phyloP scores from a whole-genome alignment of 2,113 vertebrate species.

The Propithecus coquereli region DNA sequence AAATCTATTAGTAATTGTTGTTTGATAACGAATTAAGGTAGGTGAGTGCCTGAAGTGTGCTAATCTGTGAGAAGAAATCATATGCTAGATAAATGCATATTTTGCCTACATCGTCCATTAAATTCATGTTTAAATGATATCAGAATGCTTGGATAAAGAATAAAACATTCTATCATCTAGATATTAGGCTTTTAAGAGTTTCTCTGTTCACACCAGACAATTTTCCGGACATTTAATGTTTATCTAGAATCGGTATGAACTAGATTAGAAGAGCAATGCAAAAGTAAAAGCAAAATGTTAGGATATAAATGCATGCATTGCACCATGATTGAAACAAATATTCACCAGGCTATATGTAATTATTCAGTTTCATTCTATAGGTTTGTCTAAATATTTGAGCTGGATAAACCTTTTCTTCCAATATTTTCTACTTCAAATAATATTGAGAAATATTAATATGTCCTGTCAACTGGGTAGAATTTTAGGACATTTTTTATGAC shows the following conservation, averaged over 20 bases:
- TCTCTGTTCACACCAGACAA: background rate
- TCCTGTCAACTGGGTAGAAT: background rate
- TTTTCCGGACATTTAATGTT: background rate
- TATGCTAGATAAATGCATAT: background rate
- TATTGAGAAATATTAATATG: background rate
- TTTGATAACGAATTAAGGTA: background rate
- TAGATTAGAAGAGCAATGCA: background rate
- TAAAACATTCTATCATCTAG: background rate
- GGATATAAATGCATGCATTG: background rate
- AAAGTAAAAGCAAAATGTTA: background rate
- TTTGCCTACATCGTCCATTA: background rate
- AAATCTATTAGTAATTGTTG: background rate
- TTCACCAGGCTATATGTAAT: background rate
- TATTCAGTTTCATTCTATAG: background rate
- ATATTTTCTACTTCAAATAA: background rate
- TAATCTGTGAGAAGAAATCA: background rate
- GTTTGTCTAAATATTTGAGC: background rate
- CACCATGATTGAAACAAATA: background rate
- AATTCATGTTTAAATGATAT: constrained; percentile 16
- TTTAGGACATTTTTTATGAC: background rate
- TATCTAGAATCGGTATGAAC: background rate
- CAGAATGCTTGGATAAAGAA: background rate
- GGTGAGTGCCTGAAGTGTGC: background rate
- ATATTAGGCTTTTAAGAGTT: background rate
- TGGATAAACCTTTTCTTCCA: background rate